Base-by-base conservation (phyloP, 2,113 vertebrate genomes). In the Pyrgilauda ruficollis region DNA sequence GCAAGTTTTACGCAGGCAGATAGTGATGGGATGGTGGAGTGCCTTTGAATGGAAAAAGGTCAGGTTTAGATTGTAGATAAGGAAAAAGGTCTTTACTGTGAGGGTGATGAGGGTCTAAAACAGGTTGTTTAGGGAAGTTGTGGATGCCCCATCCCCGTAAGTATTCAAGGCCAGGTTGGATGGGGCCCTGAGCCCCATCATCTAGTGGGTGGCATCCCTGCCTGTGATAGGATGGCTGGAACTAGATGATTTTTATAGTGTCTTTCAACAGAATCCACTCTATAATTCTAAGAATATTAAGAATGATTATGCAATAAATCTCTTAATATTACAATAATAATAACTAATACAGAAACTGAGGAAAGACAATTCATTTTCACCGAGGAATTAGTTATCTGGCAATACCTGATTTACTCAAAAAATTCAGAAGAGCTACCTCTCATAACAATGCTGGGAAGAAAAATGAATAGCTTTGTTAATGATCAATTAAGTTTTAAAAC, bases 1-100 rank as follows among this genome's bases (percentile, higher is more conserved):
- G 19, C 17, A 44, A 50, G 8, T 58, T 73, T 49, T 27, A 33
- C 0, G 0, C 7, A 52, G 8, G 26, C 7, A 67, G 22, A 24
- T 26, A 67, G 16, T 30, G 13, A 46, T 47, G 13, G 10, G 8
- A 21, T 10, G 4, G 7, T 52, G 14, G 15, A 79, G 67, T 53
- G 26, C 8, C 26, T 44, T 73, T 61, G 33, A 58, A 30, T 0
- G 2, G 41, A 41, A 80, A 61, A 4, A 66, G 6, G 13, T 27
- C 30, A 67, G 12, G 14, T 74, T 86, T 59, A 35, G 15, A 52
- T 15, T 61, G 10, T 37, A 37, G 11, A 37, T 4, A 27, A 11
- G 35, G 22, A 73, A 53, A n/a, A 52, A 37, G 24, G 12, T 26
- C 5, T 63, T 62, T 33, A n/a, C 11, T 58, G 13, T 50, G 49